Evolutionary conservation across 2,888 invertebrate genomes (phyloP), one percentile per base, ranked within the genome.

Genomic region (Minunthozetes semirufus): DNA sequence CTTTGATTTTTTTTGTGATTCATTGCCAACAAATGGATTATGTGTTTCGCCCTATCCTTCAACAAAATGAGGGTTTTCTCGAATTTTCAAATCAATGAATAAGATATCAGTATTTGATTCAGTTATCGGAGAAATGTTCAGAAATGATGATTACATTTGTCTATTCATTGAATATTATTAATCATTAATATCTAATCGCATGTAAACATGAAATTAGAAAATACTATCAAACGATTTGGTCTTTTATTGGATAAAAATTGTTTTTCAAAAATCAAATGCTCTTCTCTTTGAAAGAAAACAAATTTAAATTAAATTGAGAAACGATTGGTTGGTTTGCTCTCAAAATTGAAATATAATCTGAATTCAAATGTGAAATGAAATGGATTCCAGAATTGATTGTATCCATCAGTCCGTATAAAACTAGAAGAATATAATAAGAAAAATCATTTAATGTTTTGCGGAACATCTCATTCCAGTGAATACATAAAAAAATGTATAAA

Each of bases 11-110:
- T 63, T 8, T 46, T 68, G 46, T 33, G 33, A 68, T 46, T 38
- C 68, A 68, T 33, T 63, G 68, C 68, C 68, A 68, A 68, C 42
- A 68, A 68, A 68, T 68, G 42, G 42, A 68, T 68, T 48, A 48
- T 48, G 48, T 33, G 33, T 33, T 33, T n/a, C n/a, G 33, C 3
- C 33, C 33, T 33, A 33, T 33, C 33, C 33, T 8, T 33, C 33
- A 33, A 33, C 33, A 3, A 33, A 33, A 33, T 33, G 33, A 33
- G 33, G 33, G 4, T 33, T 33, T 33, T 33, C 33, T 33, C 33
- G 33, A 33, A 33, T 33, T 33, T 33, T 33, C 33, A 33, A 33
- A 33, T 33, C 33, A 33, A 3, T 33, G 33, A 33, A 33, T 33
- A 33, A 33, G 33, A 33, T 33, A 33, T 33, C 33, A 33, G 33